Conservation (phyloP, 2,888 invertebrate species). For the Ophion costatus region DNA sequence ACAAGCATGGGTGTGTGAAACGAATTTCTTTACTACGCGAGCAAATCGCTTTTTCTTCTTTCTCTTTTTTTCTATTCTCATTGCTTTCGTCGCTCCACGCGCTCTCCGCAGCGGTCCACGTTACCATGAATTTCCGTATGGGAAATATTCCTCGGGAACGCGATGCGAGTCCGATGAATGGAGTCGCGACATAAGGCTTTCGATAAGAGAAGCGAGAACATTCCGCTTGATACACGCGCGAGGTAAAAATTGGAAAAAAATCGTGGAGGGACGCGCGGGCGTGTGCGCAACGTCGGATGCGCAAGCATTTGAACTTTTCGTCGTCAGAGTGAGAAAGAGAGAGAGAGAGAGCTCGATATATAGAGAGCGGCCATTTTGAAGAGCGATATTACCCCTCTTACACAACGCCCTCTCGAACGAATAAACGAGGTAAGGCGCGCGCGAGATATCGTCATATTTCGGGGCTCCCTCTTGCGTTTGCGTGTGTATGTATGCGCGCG, state of each 20-base stretch:
- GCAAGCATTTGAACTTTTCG: slow-evolving; percentile 79
- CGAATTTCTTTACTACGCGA: slow-evolving; percentile 59
- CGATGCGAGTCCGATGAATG: background rate
- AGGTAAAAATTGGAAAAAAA: background rate
- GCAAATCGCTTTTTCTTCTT: slow-evolving; percentile 9
- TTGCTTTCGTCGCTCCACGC: background rate
- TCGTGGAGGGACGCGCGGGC: slow-evolving; percentile 61
- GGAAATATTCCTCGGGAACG: background rate
- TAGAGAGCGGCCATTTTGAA: slow-evolving; percentile 82
- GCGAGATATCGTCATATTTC: slow-evolving; percentile 71
- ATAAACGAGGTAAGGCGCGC: slow-evolving; percentile 80
- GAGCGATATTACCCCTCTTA: slow-evolving; percentile 77
- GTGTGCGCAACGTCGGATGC: slow-evolving; percentile 75
- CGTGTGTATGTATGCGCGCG: slow-evolving; percentile 21
- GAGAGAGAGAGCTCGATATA: background rate
- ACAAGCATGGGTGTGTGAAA: slow-evolving; percentile 20
- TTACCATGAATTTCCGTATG: slow-evolving; percentile 21
- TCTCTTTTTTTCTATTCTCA: slow-evolving; percentile 8
- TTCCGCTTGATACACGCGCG: slow-evolving; percentile 6
- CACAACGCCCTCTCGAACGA: slow-evolving; percentile 86
- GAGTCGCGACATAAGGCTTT: background rate
- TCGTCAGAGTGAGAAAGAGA: slow-evolving; percentile 58
- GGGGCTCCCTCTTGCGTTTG: slow-evolving; percentile 42
- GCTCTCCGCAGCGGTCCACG: background rate
- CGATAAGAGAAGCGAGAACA: slow-evolving; percentile 7